Conservation (phyloP, 2,113 vertebrate genomes). For the Calypte anna region DNA sequence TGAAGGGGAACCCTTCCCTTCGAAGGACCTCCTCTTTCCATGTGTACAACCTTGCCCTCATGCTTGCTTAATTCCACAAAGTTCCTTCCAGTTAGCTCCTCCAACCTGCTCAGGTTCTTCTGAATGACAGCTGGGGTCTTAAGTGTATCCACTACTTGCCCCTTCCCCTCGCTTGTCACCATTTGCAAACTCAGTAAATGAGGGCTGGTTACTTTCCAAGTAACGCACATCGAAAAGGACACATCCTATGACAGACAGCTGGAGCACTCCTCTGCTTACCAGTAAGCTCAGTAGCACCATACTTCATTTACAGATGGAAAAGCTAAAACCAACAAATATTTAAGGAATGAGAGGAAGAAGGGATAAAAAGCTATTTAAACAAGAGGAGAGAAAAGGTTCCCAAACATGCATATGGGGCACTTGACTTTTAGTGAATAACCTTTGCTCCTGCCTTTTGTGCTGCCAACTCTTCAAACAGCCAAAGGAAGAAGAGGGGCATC, state of each 20-base stretch:
- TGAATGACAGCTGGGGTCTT: neutral
- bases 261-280: neutral
- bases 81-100: neutral
- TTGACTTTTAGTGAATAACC: neutral
- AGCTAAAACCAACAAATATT: neutral
- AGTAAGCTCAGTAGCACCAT: neutral
- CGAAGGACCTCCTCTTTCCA: accelerated
- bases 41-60: accelerated
- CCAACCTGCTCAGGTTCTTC: neutral
- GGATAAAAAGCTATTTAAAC: neutral
- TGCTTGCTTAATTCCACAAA: neutral
- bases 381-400: neutral
- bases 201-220: neutral
- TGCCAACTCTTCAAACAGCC: neutral
- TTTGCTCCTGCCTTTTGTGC: neutral
- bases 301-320: neutral
- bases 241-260: accelerated
- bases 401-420: accelerated
- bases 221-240: neutral
- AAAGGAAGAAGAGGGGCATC: neutral
- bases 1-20: neutral
- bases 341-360: neutral
- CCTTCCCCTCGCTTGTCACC: neutral
- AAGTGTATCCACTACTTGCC: neutral
- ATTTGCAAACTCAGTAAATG: neutral